A percentile compares a stretch with the other conserved stretches of the same genome.
These are phyloP conservation scores for Lydus trimaculatus DNA, from an alignment of 2,888 invertebrate genomes.

Conservation along the genomic window DNA sequence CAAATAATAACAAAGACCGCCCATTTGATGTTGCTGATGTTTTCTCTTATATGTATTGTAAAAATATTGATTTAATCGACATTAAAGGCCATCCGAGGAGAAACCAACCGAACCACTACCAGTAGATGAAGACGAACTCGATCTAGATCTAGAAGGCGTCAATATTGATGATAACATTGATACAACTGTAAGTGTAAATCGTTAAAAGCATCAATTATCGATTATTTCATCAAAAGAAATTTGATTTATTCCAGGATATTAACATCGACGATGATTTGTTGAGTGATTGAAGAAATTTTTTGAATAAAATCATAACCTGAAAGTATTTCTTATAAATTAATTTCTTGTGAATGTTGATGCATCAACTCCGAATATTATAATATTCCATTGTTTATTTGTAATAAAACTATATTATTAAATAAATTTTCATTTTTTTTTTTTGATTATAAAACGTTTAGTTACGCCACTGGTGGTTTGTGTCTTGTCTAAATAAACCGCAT, in stretches of 20 bases:
- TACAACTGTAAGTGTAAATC: constrained; percentile 66
- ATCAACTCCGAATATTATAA: background rate
- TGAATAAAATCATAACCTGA: background rate
- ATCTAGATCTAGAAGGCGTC: constrained; percentile 83
- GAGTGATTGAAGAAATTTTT: constrained; percentile 61
- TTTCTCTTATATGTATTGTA: too few species aligned
- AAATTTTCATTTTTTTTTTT: too few species aligned
- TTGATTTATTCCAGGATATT: constrained; percentile 68
- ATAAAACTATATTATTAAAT: constrained; percentile 1
- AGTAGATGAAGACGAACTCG: constrained; percentile 71
- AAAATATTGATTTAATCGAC: background rate
- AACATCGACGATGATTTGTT: constrained; percentile 77
- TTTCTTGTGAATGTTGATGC: background rate
- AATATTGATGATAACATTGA: constrained; percentile 82
- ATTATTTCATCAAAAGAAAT: background rate
- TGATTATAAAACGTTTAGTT: too few species aligned
- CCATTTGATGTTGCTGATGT: too few species aligned
- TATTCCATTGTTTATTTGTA: background rate
- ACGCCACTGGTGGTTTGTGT: constrained; percentile 6
- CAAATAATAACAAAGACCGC: too few species aligned
- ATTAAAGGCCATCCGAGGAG: constrained; percentile 31
- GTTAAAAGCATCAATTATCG: background rate
- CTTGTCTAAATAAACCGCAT: background rate
- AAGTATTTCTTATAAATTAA: constrained; percentile 2
- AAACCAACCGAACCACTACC: constrained; percentile 21